Evolutionary conservation across 2,113 vertebrate species (phyloP), one percentile per base, ranked within the genome.

Genomic region (Melanerpes aurifrons): DNA sequence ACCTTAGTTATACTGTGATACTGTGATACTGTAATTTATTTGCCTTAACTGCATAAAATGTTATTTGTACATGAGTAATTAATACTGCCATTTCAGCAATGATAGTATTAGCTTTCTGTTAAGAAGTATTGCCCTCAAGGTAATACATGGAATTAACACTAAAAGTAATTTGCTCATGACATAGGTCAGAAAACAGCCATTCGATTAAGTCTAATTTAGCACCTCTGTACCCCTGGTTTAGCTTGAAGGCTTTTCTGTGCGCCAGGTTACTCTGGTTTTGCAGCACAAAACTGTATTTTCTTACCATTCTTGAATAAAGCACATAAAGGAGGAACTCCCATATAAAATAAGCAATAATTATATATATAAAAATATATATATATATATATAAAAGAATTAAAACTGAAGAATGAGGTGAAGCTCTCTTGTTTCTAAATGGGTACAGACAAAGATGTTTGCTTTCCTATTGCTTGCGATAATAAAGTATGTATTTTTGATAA

Each of bases 381-480:
- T 35, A 35, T 35, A 35, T 35, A 35, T 35, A 35, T 35, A 35
- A 19, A 72, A 74, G 58, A 70, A 32, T 18, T 71, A 12, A 81
- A 90, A 48, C 4, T 47, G 48, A 77, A 78, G 59, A 69, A 69
- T 19, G 32, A 32, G 71, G 31, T 57, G 12, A 94, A 69, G 58
- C 73, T 88, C 25, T 89, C 76, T 48, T 53, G 24, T 89, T 94
- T 91, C 89, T 64, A 22, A 75, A 69, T 12, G 7, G 6, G 29
- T 50, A 89, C 1, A 20, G 81, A 87, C 47, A 91, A 78, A 89
- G 47, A 76, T 79, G 59, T 77, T 83, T 82, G 62, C 62, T 53
- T 94, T 94, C 69, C 58, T 96, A 57, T 74, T 86, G 74, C 62
- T 86, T 83, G 26, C 56, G 86, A 90, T 95, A 96, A 95, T 68